Conservation (phyloP, 2,888 invertebrate genomes). For the Platycheirus rosarum region DNA sequence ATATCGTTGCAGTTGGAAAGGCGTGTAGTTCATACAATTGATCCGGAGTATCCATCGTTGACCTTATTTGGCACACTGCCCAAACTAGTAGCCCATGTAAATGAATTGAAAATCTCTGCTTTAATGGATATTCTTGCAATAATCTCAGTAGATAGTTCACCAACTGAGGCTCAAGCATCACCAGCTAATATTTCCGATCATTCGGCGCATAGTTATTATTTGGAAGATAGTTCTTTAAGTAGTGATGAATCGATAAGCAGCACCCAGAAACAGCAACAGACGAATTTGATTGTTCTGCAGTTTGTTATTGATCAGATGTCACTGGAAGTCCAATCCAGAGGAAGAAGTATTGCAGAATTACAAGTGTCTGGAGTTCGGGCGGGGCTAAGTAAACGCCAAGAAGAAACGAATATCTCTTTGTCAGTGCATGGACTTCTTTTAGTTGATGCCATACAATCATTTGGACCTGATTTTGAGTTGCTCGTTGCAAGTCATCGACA, state of each 20-base stretch:
- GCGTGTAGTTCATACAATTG: slow-evolving; percentile 90
- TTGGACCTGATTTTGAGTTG: slow-evolving; percentile 97
- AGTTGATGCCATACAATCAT: slow-evolving; percentile 97
- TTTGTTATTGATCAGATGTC: slow-evolving; percentile 95
- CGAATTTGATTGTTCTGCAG: slow-evolving; percentile 88
- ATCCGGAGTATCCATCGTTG: slow-evolving; percentile 93
- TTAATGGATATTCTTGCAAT: slow-evolving; percentile 85
- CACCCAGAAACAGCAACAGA: slow-evolving; percentile 82
- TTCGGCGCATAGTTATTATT: slow-evolving; percentile 18
- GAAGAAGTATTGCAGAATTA: slow-evolving; percentile 95
- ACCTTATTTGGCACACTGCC: slow-evolving; percentile 93
- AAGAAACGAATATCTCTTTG: slow-evolving; percentile 90
- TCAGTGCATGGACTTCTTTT: slow-evolving; percentile 96
- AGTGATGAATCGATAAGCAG: slow-evolving; percentile 71
- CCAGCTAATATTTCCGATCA: slow-evolving; percentile 45
- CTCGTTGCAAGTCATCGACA: slow-evolving; percentile 97
- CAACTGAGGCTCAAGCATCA: slow-evolving; percentile 47
- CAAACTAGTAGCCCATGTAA: slow-evolving; percentile 93
- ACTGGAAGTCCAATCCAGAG: slow-evolving; percentile 92
- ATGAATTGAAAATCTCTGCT: slow-evolving; percentile 92
- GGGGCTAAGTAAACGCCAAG: slow-evolving; percentile 88
- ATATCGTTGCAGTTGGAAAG: slow-evolving; percentile 89
- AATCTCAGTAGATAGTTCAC: slow-evolving; percentile 77
- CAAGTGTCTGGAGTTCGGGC: slow-evolving; percentile 95
- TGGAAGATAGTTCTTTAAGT: slow-evolving; percentile 53